Conservation (phyloP, 1,140 invertebrate species). For the Hydropsyche tenuis region DNA sequence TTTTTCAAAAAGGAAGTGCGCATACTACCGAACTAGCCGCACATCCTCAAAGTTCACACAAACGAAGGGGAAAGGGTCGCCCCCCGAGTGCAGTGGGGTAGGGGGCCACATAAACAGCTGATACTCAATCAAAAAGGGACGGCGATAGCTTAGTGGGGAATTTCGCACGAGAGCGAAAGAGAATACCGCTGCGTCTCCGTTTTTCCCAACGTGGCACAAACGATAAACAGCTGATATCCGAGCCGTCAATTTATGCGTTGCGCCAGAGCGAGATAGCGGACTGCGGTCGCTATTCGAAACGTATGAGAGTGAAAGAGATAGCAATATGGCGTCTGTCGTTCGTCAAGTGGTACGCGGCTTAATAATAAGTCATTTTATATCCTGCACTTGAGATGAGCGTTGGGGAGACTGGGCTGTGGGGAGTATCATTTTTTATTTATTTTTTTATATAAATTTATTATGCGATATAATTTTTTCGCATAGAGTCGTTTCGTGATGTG, state of each 20-base stretch:
- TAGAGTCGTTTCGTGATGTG: background rate
- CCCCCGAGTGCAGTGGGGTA: slow-evolving; percentile 49
- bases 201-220: background rate
- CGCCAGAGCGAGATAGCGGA: slow-evolving; percentile 33
- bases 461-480: background rate
- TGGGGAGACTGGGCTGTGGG: slow-evolving; percentile 2
- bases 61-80: slow-evolving; percentile 46
- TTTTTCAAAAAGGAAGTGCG: background rate
- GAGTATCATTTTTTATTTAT: slow-evolving; percentile 5
- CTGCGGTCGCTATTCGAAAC: background rate
- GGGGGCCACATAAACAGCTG: slow-evolving; percentile 50
- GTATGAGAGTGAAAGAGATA: background rate
- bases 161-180: slow-evolving; percentile 6
- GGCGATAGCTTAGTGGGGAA: background rate
- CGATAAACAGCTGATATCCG: slow-evolving; percentile 41
- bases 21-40: background rate
- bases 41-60: slow-evolving; percentile 38
- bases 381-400: slow-evolving; percentile 32
- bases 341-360: slow-evolving; percentile 8
- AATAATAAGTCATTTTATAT: slow-evolving; percentile 40
- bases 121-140: slow-evolving; percentile 43
- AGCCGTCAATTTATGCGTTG: slow-evolving; percentile 25
- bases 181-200: background rate
- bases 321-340: slow-evolving; percentile 1
- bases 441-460: background rate